A percentile compares a stretch with the other conserved stretches of the same genome.
phyloP scores from a whole-genome alignment of 2,888 invertebrate genomes.

The Branchipolynoe longqiensis region DNA sequence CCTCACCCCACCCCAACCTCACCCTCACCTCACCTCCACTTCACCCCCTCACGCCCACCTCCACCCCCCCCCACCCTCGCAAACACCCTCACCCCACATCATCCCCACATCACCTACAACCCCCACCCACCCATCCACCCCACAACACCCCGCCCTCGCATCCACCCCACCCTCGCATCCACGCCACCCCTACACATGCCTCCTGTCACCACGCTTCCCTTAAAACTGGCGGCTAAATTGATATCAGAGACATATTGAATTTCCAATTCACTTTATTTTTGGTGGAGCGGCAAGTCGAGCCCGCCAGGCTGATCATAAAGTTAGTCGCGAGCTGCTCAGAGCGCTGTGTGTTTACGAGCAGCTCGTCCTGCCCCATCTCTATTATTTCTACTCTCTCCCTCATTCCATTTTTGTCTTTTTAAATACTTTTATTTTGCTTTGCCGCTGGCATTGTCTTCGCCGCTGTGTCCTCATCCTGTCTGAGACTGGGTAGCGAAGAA shows the following conservation, averaged over 20 bases:
- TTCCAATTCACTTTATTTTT: slow-evolving; percentile 18
- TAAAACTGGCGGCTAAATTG: background rate
- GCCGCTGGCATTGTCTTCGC: background rate
- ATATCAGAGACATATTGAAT: slow-evolving; percentile 36
- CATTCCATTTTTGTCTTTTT: too few species aligned
- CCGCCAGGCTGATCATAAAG: slow-evolving; percentile 4
- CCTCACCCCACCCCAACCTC: background rate
- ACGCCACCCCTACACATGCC: background rate
- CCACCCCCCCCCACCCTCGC: background rate
- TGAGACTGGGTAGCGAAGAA: too few species aligned
- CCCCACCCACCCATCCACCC: background rate
- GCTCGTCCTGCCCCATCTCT: background rate
- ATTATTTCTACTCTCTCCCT: too few species aligned
- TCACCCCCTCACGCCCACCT: background rate
- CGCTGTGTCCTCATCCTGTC: too few species aligned
- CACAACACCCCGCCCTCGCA: background rate
- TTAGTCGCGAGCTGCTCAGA: background rate
- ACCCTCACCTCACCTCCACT: background rate
- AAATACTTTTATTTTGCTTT: too few species aligned
- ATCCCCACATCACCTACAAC: background rate
- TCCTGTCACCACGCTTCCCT: background rate
- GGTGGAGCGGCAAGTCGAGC: background rate
- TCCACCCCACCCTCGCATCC: background rate
- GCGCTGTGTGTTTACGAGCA: background rate
- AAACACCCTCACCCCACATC: too few species aligned